Evolutionary conservation across 23 tunicate species (phyloP).

Genomic region (Halocynthia roretzi): DNA sequence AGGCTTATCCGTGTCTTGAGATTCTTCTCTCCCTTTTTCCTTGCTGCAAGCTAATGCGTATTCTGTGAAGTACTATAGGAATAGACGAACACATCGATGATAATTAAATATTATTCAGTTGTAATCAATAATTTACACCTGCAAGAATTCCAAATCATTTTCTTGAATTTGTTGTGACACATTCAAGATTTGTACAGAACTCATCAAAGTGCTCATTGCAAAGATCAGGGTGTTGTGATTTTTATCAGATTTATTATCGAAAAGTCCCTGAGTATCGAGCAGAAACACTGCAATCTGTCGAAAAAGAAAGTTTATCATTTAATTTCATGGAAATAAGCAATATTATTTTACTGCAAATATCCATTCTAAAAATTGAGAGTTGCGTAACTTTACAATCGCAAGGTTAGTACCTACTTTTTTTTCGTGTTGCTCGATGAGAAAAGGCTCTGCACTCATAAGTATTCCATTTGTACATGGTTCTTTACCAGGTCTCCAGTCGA

Average conservation of each 20-base stretch:
- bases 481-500: conserved; percentile 26
- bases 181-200: conserved; percentile 22
- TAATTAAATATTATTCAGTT: background rate
- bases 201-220: conserved; percentile 28
- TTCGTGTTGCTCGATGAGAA: background rate
- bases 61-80: too few species aligned
- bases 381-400: too few species aligned
- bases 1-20: too few species aligned
- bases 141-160: conserved; percentile 7
- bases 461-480: conserved; percentile 20
- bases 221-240: background rate
- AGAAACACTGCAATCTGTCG: conserved; percentile 17
- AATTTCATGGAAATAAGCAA: too few species aligned
- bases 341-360: too few species aligned
- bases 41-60: too few species aligned
- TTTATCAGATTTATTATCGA: conserved; percentile 2
- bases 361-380: too few species aligned
- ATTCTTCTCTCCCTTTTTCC: too few species aligned
- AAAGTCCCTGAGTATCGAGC: conserved; percentile 23
- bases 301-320: background rate
- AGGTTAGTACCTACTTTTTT: background rate
- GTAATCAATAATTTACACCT: background rate
- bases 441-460: conserved; percentile 21
- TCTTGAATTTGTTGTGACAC: conserved; percentile 8
- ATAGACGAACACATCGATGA: too few species aligned